phyloP scores from a whole-genome alignment of 2,888 invertebrate species.

The Nomada goodeniana region DNA sequence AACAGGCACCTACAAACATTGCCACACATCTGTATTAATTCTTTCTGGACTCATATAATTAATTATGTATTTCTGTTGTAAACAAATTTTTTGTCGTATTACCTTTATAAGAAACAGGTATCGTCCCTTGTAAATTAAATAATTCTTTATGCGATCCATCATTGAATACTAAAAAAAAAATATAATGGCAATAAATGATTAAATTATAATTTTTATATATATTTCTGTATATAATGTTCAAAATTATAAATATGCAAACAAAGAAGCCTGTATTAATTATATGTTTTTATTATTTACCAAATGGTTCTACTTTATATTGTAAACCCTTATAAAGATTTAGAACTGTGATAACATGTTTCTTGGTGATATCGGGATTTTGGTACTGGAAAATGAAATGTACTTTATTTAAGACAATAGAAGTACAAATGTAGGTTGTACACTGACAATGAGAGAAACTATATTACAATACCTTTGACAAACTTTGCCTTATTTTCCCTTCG shows the following conservation, averaged over 20 bases:
- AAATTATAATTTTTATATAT: not conserved
- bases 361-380: slow-evolving; percentile 88
- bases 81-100: slow-evolving; percentile 61
- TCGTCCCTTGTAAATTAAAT: slow-evolving; percentile 94
- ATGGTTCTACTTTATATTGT: slow-evolving; percentile 88
- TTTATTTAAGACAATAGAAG: slow-evolving; percentile 4
- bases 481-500: slow-evolving; percentile 85
- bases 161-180: slow-evolving; percentile 89
- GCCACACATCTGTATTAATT: not conserved
- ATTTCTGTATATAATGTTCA: not conserved
- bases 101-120: slow-evolving; percentile 96
- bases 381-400: slow-evolving; percentile 86
- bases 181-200: slow-evolving; percentile 1
- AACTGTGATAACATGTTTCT: slow-evolving; percentile 89
- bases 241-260: not conserved
- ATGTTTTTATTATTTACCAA: slow-evolving; percentile 86
- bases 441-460: not conserved
- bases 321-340: slow-evolving; percentile 88
- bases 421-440: not conserved
- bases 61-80: not conserved
- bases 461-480: slow-evolving; percentile 85
- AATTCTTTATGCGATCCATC: slow-evolving; percentile 93
- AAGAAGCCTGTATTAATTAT: not conserved
- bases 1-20: slow-evolving; percentile 87
- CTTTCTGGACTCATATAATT: not conserved